These are phyloP conservation scores for Euphonia xanthogaster DNA, from an alignment of 2,797 vertebrate species.

Conservation along the genomic window DNA sequence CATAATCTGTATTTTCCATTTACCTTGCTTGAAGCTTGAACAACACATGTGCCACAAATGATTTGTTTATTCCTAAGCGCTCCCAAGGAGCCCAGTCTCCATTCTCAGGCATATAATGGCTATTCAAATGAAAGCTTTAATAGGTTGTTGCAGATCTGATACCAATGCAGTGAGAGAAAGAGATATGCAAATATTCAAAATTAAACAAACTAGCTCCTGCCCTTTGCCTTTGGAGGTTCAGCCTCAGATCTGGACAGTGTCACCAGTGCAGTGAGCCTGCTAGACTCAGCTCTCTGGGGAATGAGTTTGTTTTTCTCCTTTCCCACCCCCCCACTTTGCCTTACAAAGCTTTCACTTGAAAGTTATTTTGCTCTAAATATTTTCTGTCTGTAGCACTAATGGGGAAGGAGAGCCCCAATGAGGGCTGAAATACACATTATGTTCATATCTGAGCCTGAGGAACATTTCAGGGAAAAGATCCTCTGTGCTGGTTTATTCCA, in stretches of 20 bases:
- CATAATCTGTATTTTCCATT: slow-evolving; percentile 42
- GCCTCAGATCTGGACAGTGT: background rate
- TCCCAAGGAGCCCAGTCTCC: slow-evolving; percentile 19
- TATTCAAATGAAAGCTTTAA: slow-evolving; percentile 44
- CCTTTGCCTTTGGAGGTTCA: background rate
- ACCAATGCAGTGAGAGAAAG: background rate
- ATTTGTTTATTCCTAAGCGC: slow-evolving; percentile 36
- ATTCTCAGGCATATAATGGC: slow-evolving; percentile 25
- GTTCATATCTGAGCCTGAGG: background rate
- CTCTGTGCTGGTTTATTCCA: background rate
- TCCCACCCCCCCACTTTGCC: background rate
- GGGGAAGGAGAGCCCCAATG: background rate
- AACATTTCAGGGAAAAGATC: background rate
- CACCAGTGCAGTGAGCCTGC: background rate
- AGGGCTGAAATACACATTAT: background rate
- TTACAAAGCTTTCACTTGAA: background rate
- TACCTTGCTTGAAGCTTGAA: slow-evolving; percentile 52
- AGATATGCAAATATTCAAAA: slow-evolving; percentile 23
- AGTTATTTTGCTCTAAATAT: background rate
- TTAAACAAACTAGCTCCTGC: slow-evolving; percentile 24
- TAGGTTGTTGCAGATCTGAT: slow-evolving; percentile 41
- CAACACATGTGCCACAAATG: slow-evolving; percentile 53
- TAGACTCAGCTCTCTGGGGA: background rate
- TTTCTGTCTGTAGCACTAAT: background rate
- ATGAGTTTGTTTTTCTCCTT: background rate